Evolutionary conservation across 2,797 vertebrate genomes (phyloP).

Genomic region (Todus mexicanus): DNA sequence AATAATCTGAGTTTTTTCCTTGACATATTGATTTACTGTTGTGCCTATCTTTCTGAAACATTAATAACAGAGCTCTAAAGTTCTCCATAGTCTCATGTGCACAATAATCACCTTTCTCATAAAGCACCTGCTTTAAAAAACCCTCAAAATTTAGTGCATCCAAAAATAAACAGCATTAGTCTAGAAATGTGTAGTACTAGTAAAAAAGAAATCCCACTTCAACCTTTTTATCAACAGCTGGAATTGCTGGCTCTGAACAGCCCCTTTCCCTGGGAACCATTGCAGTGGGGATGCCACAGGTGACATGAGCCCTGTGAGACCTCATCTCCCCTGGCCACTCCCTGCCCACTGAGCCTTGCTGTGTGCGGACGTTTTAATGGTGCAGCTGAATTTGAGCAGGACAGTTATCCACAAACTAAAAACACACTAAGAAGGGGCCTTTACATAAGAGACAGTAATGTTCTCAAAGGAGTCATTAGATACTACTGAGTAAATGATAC

Average conservation of each 20-base stretch:
- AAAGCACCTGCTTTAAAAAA: background rate
- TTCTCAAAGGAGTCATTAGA: conserved; percentile 41
- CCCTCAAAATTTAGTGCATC: background rate
- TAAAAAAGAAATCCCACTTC: background rate
- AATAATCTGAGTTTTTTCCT: background rate
- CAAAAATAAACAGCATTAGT: background rate
- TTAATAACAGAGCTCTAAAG: background rate
- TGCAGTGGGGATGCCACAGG: background rate
- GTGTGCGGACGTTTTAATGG: background rate
- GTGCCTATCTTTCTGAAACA: background rate
- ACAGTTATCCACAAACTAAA: conserved; percentile 19
- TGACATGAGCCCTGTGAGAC: background rate
- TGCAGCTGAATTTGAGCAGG: background rate
- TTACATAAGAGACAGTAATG: conserved; percentile 10
- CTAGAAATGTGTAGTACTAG: background rate
- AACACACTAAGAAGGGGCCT: background rate
- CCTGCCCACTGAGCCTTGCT: background rate
- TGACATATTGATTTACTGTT: conserved; percentile 1
- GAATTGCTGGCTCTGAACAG: background rate
- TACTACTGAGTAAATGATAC: conserved; percentile 27
- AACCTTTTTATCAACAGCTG: background rate
- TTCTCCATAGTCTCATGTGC: background rate
- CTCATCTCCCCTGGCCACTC: accelerated
- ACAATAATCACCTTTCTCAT: background rate
- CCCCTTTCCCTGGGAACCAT: background rate